These are phyloP conservation scores for Gobiocypris rarus DNA, from an alignment of 2,113 vertebrate genomes.

Conservation along the genomic window DNA sequence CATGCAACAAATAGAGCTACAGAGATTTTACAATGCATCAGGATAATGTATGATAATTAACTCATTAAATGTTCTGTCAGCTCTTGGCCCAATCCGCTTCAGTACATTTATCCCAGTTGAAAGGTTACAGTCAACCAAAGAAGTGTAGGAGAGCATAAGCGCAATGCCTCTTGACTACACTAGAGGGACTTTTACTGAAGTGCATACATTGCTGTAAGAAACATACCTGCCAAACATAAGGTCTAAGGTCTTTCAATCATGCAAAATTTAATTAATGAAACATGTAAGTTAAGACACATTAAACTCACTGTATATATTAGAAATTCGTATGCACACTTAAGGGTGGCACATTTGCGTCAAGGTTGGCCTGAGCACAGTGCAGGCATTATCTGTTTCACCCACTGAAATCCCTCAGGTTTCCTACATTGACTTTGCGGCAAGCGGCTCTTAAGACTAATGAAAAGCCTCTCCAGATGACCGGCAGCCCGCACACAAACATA, in stretches of 20 bases:
- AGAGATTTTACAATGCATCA: neutral
- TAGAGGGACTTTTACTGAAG: constrained; percentile 24
- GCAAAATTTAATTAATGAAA: neutral
- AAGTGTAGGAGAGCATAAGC: neutral
- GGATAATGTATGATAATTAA: neutral
- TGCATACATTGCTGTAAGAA: neutral
- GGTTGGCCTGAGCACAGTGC: constrained; percentile 32
- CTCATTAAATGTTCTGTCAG: constrained; percentile 11
- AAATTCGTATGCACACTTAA: neutral
- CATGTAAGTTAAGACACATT: neutral
- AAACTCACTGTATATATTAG: neutral
- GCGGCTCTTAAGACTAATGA: constrained; percentile 21
- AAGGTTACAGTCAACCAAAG: neutral
- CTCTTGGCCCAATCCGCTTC: neutral
- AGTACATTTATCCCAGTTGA: neutral
- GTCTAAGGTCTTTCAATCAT: neutral
- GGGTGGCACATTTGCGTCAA: neutral
- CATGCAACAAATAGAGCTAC: neutral
- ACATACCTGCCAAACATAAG: neutral
- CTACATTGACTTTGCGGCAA: neutral
- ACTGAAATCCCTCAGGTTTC: neutral
- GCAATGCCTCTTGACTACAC: constrained; percentile 21
- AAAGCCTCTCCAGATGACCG: constrained; percentile 43
- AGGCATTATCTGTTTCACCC: neutral
- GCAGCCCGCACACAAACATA: constrained; percentile 26